phyloP scores from a whole-genome alignment of 2,113 vertebrate species.

The Cephalopholis sonnerati region DNA sequence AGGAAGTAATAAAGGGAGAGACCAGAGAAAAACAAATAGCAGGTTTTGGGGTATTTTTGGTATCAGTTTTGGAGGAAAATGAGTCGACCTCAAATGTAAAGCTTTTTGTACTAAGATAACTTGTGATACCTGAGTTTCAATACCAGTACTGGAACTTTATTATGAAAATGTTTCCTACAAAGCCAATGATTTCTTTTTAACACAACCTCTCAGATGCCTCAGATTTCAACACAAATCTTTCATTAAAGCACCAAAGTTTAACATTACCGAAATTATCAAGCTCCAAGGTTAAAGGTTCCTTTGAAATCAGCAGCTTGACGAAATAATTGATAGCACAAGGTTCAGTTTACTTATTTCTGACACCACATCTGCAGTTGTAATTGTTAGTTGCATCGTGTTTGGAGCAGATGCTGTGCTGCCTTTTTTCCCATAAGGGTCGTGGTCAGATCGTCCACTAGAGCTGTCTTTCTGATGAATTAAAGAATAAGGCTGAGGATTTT shows the following conservation, averaged over 20 bases:
- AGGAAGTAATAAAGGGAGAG: conserved; percentile 55
- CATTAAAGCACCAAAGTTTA: not conserved
- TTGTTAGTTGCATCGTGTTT: not conserved
- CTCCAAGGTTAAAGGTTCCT: not conserved
- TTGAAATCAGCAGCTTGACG: not conserved
- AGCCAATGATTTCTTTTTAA: not conserved
- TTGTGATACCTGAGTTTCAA: not conserved
- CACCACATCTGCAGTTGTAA: not conserved
- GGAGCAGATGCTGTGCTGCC: conserved; percentile 14
- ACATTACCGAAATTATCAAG: not conserved
- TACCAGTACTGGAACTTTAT: not conserved
- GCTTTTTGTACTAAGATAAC: not conserved
- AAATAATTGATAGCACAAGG: not conserved
- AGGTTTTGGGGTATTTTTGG: conserved; percentile 13
- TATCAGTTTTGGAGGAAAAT: conserved; percentile 27
- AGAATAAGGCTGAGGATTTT: conserved; percentile 1
- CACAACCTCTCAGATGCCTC: not conserved
- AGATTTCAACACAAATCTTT: too few species aligned
- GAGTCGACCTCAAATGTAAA: not conserved
- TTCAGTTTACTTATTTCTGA: not conserved
- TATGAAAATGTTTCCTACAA: too few species aligned
- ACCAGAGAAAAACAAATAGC: conserved; percentile 7
- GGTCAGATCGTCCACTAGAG: not conserved
- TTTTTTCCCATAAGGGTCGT: not conserved
- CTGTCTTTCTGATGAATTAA: not conserved